These are phyloP conservation scores for Paraescarpia echinospica DNA, from an alignment of 1,140 invertebrate species.

Conservation along the genomic window DNA sequence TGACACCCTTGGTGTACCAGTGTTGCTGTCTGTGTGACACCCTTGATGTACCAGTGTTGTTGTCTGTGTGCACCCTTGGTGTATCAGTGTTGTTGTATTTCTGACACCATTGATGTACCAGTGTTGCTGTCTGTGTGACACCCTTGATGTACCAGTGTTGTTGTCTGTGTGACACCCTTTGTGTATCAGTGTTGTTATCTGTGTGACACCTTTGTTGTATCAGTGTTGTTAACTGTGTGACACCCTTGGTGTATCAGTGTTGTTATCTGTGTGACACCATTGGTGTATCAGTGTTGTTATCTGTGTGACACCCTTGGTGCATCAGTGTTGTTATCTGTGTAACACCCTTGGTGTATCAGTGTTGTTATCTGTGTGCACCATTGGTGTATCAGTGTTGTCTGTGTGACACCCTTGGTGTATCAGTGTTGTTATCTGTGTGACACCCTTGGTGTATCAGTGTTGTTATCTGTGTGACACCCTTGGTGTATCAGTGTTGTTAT, in stretches of 20 bases:
- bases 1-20: no score
- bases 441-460: no score
- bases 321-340: not conserved
- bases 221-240: not conserved
- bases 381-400: not conserved
- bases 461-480: no score
- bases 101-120: not conserved
- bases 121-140: not conserved
- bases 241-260: not conserved
- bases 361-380: not conserved
- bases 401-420: no score
- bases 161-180: not conserved
- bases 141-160: not conserved
- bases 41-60: no score
- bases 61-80: no score
- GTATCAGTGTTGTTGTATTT: no score
- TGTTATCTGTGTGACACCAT: not conserved
- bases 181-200: not conserved
- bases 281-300: not conserved
- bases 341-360: not conserved
- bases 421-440: no score
- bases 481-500: no score
- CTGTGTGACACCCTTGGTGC: not conserved
- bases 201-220: not conserved
- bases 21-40: no score